Evolutionary conservation across 1,140 invertebrate genomes (phyloP).

Genomic region (Drosophila ogumai): DNA sequence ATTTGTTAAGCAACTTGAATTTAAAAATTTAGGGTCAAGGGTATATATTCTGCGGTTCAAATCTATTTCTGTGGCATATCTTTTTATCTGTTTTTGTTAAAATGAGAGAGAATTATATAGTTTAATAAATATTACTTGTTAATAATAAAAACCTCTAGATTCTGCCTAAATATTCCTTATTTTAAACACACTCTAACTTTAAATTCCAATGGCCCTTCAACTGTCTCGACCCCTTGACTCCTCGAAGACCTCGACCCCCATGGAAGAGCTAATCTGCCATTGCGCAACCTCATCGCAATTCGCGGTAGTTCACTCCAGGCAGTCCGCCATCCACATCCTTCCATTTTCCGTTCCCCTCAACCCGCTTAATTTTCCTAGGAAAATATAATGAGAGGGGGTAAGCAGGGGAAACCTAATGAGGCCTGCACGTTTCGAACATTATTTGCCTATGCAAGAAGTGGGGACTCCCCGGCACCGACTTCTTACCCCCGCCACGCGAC

Average conservation of each 20-base stretch:
- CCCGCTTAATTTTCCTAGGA: conserved; percentile 13
- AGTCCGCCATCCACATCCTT: background rate
- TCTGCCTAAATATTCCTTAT: background rate
- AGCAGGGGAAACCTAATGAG: conserved; percentile 43
- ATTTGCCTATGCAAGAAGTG: conserved; percentile 41
- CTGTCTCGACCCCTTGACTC: conserved; percentile 14
- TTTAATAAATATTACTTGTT: background rate
- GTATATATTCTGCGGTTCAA: no score
- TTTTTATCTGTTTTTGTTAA: background rate
- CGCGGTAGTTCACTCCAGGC: conserved; percentile 24
- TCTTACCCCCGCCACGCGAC: background rate
- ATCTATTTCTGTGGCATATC: background rate
- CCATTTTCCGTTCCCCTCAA: background rate
- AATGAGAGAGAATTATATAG: no score
- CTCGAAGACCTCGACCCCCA: background rate
- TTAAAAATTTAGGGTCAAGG: background rate
- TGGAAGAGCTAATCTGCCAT: conserved; percentile 40
- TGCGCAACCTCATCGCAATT: conserved; percentile 52
- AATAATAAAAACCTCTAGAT: no score
- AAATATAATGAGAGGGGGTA: conserved; percentile 18
- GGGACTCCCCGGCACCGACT: conserved; percentile 3
- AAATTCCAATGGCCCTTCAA: background rate
- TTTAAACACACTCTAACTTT: background rate
- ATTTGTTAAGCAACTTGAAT: background rate
- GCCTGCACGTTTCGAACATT: conserved; percentile 60